Conservation (phyloP, 2,797 vertebrate species). For the Molossus alvarezi region DNA sequence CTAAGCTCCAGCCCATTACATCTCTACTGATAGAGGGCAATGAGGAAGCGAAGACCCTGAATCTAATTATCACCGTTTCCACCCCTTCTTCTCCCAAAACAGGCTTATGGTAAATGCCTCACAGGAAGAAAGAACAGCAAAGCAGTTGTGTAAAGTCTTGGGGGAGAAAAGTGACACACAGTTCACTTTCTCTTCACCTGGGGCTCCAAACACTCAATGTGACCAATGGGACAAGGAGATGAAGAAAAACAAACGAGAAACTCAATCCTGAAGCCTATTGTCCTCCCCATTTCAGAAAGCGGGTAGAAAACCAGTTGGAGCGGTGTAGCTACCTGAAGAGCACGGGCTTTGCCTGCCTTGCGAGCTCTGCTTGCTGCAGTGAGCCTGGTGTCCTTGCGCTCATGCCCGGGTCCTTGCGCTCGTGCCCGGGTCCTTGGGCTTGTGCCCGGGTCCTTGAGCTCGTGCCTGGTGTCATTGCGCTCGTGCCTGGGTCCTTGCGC, state of each 20-base stretch:
- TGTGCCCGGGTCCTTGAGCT: background rate
- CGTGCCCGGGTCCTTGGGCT: background rate
- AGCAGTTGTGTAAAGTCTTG: background rate
- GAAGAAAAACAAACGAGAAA: constrained; percentile 1
- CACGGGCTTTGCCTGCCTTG: constrained; percentile 31
- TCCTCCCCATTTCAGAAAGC: constrained; percentile 49
- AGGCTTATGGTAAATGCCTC: background rate
- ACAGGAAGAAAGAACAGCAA: background rate
- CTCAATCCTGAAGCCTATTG: background rate
- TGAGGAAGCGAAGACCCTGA: background rate
- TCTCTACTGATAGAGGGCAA: background rate
- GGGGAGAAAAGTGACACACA: background rate
- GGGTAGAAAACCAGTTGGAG: background rate
- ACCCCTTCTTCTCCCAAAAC: background rate
- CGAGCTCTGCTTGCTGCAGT: background rate
- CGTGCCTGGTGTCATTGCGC: background rate
- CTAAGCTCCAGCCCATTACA: constrained; percentile 1
- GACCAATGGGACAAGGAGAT: constrained; percentile 1
- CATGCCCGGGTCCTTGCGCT: background rate
- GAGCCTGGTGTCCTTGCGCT: background rate
- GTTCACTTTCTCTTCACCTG: background rate
- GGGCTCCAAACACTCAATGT: background rate
- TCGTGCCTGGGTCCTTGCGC: background rate
- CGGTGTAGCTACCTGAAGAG: background rate
- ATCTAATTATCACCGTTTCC: background rate